Percentiles rank a stretch among this genome's conserved stretches.
phyloP scores from a whole-genome alignment of 2,888 invertebrate genomes.

The Xestia ashworthii region DNA sequence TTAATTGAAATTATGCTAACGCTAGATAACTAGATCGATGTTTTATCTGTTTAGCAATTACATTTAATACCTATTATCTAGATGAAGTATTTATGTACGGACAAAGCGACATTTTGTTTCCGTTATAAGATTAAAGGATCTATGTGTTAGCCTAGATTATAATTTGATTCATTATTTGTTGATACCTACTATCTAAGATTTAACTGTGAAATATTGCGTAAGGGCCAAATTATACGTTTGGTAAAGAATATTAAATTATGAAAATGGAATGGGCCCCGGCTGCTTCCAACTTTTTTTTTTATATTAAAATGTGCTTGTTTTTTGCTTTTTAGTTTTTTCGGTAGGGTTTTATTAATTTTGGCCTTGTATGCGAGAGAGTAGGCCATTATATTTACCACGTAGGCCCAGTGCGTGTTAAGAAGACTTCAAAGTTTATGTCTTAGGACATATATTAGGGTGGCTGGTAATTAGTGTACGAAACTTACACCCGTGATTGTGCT shows the following conservation, averaged over 20 bases:
- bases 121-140: conserved; percentile 30
- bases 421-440: too few species aligned
- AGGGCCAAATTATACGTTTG: background rate
- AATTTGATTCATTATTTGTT: conserved; percentile 21
- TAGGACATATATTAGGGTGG: too few species aligned
- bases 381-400: too few species aligned
- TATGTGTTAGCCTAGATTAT: conserved; percentile 20
- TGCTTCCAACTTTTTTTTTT: too few species aligned
- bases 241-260: background rate
- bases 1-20: background rate
- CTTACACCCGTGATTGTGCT: too few species aligned
- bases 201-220: background rate
- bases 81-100: conserved; percentile 32
- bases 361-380: too few species aligned
- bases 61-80: conserved; percentile 27
- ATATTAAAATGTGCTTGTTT: too few species aligned
- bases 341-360: too few species aligned
- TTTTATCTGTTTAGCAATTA: conserved; percentile 37
- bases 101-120: conserved; percentile 37
- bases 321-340: too few species aligned
- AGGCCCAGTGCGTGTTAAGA: too few species aligned
- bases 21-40: conserved; percentile 10
- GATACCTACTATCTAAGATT: background rate
- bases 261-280: too few species aligned
- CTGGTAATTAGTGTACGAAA: too few species aligned